phyloP scores from a whole-genome alignment of 2,888 invertebrate genomes.

The Oxytorus armatus region DNA sequence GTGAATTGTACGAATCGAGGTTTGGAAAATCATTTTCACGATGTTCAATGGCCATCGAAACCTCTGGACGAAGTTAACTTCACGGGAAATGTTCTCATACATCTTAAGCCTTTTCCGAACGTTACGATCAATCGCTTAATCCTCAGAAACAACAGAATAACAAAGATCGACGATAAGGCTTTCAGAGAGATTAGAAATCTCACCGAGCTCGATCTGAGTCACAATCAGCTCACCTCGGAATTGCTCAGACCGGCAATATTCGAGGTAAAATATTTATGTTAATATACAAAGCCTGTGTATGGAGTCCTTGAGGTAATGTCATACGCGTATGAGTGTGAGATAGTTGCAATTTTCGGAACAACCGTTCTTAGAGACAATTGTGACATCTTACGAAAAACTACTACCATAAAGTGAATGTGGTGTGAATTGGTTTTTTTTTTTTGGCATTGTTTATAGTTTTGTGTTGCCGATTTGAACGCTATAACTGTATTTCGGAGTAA shows the following conservation, averaged over 20 bases:
- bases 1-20: slow-evolving; percentile 86
- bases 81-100: slow-evolving; percentile 76
- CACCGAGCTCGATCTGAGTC: slow-evolving; percentile 88
- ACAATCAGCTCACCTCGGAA: slow-evolving; percentile 88
- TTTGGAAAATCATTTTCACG: slow-evolving; percentile 85
- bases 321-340: too few species aligned
- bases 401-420: too few species aligned
- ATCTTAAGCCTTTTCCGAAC: slow-evolving; percentile 86
- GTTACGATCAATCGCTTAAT: slow-evolving; percentile 86
- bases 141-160: slow-evolving; percentile 88
- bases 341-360: too few species aligned
- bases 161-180: slow-evolving; percentile 86
- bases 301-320: too few species aligned
- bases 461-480: too few species aligned
- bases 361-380: too few species aligned
- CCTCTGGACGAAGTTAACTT: slow-evolving; percentile 80
- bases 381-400: too few species aligned
- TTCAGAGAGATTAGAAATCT: slow-evolving; percentile 88
- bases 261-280: slow-evolving; percentile 85
- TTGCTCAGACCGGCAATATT: slow-evolving; percentile 88
- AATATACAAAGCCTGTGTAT: too few species aligned
- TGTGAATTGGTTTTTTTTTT: too few species aligned
- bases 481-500: too few species aligned
- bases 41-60: slow-evolving; percentile 85
- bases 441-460: too few species aligned